Evolutionary conservation across 2,113 vertebrate genomes (phyloP).

Genomic region (Furnarius figulus): DNA sequence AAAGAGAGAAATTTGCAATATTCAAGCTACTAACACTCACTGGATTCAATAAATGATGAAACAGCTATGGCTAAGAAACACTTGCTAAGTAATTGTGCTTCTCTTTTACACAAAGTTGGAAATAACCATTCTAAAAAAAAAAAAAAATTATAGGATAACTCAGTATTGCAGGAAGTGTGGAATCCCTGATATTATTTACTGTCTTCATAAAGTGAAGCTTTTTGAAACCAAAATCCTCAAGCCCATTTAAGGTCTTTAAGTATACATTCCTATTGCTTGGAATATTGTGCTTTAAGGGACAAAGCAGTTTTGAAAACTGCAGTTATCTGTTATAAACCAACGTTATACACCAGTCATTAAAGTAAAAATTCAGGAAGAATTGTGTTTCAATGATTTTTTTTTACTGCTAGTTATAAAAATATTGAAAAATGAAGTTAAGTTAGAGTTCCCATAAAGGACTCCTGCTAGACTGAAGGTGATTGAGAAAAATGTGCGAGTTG

Average conservation of each 20-base stretch:
- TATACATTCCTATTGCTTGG: background rate
- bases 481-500: background rate
- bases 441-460: background rate
- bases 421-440: background rate
- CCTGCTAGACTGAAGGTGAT: background rate
- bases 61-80: background rate
- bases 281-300: background rate
- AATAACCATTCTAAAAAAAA: background rate
- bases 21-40: background rate
- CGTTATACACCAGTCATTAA: background rate
- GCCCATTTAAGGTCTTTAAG: background rate
- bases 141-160: background rate
- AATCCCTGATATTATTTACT: background rate
- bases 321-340: background rate
- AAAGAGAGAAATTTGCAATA: conserved; percentile 4
- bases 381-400: background rate
- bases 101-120: background rate
- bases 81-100: background rate
- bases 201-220: background rate
- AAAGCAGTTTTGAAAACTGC: background rate
- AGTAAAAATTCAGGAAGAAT: background rate
- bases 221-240: background rate
- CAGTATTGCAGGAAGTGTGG: background rate
- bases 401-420: background rate
- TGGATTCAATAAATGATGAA: background rate